phyloP scores from a whole-genome alignment of 2,797 vertebrate species.

The Halcyon leucocephala region DNA sequence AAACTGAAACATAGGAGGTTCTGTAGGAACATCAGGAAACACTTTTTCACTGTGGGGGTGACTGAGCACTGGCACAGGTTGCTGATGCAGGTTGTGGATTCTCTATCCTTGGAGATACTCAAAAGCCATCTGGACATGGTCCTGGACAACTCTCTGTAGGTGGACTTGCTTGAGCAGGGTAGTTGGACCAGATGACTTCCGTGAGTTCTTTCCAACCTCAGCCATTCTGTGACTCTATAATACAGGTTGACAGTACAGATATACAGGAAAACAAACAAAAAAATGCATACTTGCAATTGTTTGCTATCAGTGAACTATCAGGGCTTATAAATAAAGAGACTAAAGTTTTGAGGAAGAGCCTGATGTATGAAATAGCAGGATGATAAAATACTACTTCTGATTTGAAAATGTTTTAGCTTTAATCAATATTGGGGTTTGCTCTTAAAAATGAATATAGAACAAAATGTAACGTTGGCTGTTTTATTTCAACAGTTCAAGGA shows the following conservation, averaged over 20 bases:
- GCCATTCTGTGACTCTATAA: not conserved
- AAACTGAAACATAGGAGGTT: not conserved
- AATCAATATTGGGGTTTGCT: not conserved
- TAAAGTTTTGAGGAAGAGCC: not conserved
- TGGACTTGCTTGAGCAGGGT: not conserved
- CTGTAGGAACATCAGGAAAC: not conserved
- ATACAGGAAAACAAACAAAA: not conserved
- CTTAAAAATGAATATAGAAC: not conserved
- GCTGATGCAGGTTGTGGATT: not conserved
- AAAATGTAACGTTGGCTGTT: not conserved
- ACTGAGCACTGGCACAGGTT: not conserved
- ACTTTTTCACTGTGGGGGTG: not conserved
- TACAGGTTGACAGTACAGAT: not conserved
- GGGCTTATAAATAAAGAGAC: not conserved
- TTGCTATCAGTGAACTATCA: not conserved
- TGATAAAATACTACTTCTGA: not conserved
- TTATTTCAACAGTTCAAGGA: constrained; percentile 58
- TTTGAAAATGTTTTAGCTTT: not conserved
- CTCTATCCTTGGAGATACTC: not conserved
- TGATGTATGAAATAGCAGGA: not conserved
- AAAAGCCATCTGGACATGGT: not conserved
- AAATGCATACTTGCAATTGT: not conserved
- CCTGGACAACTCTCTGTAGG: not conserved
- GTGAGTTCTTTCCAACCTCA: not conserved
- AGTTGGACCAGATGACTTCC: not conserved